Evolutionary conservation across 2,113 vertebrate species (phyloP).

Genomic region (Urocitellus parryii): DNA sequence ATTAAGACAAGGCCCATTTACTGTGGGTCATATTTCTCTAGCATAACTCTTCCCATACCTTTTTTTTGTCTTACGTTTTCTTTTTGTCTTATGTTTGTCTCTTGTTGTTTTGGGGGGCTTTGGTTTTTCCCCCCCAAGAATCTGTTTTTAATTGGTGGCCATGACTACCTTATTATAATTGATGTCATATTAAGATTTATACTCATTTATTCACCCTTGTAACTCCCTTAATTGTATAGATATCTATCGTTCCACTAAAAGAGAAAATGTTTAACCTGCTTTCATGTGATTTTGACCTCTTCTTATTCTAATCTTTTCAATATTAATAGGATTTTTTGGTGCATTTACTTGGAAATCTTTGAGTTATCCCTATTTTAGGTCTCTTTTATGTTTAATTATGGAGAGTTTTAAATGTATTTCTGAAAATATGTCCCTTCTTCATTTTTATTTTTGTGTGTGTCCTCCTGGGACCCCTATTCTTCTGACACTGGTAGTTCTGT

Average conservation of each 20-base stretch:
- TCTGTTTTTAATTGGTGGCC: background rate
- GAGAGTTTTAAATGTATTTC: background rate
- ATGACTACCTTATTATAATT: background rate
- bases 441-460: background rate
- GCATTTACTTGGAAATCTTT: background rate
- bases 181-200: background rate
- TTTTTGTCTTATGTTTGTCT: background rate
- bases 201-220: background rate
- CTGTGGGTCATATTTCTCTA: background rate
- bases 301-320: background rate
- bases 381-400: background rate
- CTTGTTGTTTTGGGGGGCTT: background rate
- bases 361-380: background rate
- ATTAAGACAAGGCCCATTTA: background rate
- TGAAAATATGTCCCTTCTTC: background rate
- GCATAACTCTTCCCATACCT: background rate
- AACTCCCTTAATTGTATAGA: background rate
- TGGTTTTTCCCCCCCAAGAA: background rate
- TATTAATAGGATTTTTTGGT: background rate
- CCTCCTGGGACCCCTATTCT: background rate
- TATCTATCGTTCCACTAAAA: background rate
- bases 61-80: conserved; percentile 2
- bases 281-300: background rate
- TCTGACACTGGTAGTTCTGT: background rate
- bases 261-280: background rate